A percentile compares a stretch with the other conserved stretches of the same genome.
Evolutionary conservation across 1,140 invertebrate genomes (phyloP).

Genomic region (Aphelenchoides besseyi): DNA sequence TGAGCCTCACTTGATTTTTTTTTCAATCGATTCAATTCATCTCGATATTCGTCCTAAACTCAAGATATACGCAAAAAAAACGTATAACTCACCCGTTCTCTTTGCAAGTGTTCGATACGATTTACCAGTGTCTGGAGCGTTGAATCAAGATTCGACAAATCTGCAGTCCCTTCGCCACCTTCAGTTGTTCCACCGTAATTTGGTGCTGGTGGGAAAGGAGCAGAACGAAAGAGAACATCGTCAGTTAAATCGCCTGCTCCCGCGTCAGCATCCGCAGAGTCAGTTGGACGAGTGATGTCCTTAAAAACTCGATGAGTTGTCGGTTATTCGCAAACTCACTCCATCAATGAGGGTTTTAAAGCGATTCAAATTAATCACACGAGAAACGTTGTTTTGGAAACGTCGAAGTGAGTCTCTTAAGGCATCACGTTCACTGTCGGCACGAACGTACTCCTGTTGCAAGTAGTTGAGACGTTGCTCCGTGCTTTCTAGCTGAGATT

Average conservation of each 20-base stretch:
- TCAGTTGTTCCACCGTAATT: slow-evolving; percentile 38
- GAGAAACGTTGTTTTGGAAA: slow-evolving; percentile 54
- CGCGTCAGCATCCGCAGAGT: not conserved
- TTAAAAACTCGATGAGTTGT: not conserved
- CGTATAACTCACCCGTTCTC: slow-evolving; percentile 50
- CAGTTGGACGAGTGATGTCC: not conserved
- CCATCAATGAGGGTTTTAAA: slow-evolving; percentile 39
- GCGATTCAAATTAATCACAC: slow-evolving; percentile 50
- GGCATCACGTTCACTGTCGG: slow-evolving; percentile 57
- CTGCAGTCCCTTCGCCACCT: slow-evolving; percentile 27
- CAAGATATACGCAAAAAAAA: slow-evolving; percentile 27
- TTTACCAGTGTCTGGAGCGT: slow-evolving; percentile 50
- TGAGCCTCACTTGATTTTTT: slow-evolving; percentile 58
- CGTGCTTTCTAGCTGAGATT: slow-evolving; percentile 59
- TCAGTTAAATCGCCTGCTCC: slow-evolving; percentile 28
- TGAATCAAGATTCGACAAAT: slow-evolving; percentile 49
- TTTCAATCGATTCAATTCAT: slow-evolving; percentile 58
- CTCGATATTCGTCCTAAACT: slow-evolving; percentile 56
- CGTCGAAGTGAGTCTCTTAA: slow-evolving; percentile 52
- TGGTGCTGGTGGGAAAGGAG: slow-evolving; percentile 50
- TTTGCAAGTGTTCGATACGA: slow-evolving; percentile 54
- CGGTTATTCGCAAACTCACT: slow-evolving; percentile 18
- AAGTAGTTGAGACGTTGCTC: slow-evolving; percentile 55
- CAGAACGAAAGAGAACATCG: slow-evolving; percentile 40
- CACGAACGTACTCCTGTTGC: slow-evolving; percentile 60